These are phyloP conservation scores for Phodopus roborovskii DNA, from an alignment of 2,113 vertebrate species.

Conservation along the genomic window DNA sequence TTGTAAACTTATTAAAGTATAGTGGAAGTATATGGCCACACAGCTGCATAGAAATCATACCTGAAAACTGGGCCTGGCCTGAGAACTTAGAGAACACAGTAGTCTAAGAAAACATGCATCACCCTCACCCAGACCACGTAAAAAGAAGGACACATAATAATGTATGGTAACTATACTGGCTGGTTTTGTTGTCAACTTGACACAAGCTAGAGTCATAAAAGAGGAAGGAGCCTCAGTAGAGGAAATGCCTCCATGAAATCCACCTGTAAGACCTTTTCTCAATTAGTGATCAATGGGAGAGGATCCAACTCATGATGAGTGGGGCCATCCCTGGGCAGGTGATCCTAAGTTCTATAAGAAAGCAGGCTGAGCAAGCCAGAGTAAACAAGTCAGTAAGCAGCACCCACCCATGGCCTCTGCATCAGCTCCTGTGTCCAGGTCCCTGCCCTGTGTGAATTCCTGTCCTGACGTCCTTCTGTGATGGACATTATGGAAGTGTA, in stretches of 20 bases:
- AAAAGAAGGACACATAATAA: neutral
- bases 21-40: neutral
- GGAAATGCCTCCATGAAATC: neutral
- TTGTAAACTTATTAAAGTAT: neutral
- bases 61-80: neutral
- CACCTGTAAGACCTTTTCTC: neutral
- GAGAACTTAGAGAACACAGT: neutral
- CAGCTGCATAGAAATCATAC: neutral
- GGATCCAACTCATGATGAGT: neutral
- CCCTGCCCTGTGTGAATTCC: neutral
- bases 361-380: neutral
- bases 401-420: neutral
- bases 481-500: neutral
- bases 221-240: neutral
- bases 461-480: neutral
- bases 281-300: neutral
- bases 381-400: neutral
- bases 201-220: neutral
- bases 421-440: neutral
- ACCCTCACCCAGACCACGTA: neutral
- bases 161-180: neutral
- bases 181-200: neutral
- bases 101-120: neutral
- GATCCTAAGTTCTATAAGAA: neutral
- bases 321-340: neutral